phyloP scores from a whole-genome alignment of 2,888 invertebrate species.

The Lepidochrysops patricia region DNA sequence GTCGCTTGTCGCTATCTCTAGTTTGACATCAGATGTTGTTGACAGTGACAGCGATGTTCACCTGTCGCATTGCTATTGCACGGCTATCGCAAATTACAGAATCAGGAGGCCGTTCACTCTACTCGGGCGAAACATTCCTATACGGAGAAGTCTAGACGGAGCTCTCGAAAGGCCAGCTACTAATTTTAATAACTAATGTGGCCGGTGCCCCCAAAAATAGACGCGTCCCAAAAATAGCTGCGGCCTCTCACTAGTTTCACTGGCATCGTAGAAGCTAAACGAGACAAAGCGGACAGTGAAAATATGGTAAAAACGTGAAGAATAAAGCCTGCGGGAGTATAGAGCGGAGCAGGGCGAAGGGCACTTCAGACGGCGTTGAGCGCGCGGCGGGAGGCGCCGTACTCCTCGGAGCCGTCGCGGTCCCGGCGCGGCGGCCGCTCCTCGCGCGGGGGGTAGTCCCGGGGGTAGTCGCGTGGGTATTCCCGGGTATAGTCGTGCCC shows the following conservation, averaged over 20 bases:
- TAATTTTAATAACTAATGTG: conserved; percentile 23
- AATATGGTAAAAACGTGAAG: conserved; percentile 14
- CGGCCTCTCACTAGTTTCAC: conserved; percentile 24
- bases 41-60: too few relatives aligned
- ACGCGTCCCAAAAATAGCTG: conserved; percentile 18
- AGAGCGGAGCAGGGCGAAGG: conserved; percentile 17
- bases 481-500: conserved; percentile 54
- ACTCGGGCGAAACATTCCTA: conserved; percentile 5
- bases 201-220: conserved; percentile 14
- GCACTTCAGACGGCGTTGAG: conserved; percentile 82
- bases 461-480: conserved; percentile 57
- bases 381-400: conserved; percentile 79
- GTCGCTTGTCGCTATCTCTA: too few relatives aligned
- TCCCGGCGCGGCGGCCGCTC: conserved; percentile 56
- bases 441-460: conserved; percentile 61
- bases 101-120: too few relatives aligned
- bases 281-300: conserved; percentile 15
- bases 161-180: conserved; percentile 22
- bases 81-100: too few relatives aligned
- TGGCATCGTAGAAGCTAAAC: conserved; percentile 21
- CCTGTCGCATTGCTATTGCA: too few relatives aligned
- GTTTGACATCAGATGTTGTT: too few relatives aligned
- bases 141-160: not conserved
- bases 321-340: conserved; percentile 16
- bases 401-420: conserved; percentile 65